A percentile compares a stretch with the other conserved stretches of the same genome.
phyloP scores from a whole-genome alignment of 2,888 invertebrate genomes.

The Euzophera pinguis region DNA sequence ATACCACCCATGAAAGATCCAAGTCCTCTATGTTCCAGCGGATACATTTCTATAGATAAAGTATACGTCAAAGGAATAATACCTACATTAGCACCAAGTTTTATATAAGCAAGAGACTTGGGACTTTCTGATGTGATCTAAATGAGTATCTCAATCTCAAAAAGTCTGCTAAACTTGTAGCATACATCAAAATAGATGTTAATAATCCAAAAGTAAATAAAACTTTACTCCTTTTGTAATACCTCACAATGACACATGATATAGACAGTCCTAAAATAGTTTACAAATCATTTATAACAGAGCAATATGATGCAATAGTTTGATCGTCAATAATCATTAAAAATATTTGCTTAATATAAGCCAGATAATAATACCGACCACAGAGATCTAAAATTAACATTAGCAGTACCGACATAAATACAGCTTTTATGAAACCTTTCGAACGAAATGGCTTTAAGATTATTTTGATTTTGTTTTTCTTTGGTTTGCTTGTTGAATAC shows the following conservation, averaged over 20 bases:
- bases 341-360: slow-evolving; percentile 40
- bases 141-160: slow-evolving; percentile 24
- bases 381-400: slow-evolving; percentile 34
- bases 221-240: slow-evolving; percentile 35
- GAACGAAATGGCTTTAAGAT: slow-evolving; percentile 22
- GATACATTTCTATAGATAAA: slow-evolving; percentile 40
- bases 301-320: slow-evolving; percentile 34
- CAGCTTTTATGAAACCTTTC: slow-evolving; percentile 37
- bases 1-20: slow-evolving; percentile 33
- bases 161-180: slow-evolving; percentile 28
- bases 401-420: slow-evolving; percentile 30
- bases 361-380: slow-evolving; percentile 38
- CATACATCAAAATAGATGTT: slow-evolving; percentile 32
- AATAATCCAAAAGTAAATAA: slow-evolving; percentile 31
- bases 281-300: slow-evolving; percentile 35
- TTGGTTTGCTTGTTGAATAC: slow-evolving; percentile 6
- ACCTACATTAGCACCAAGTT: slow-evolving; percentile 33
- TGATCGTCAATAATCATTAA: slow-evolving; percentile 30
- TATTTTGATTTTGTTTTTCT: slow-evolving; percentile 8
- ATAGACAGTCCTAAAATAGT: slow-evolving; percentile 27
- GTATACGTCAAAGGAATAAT: slow-evolving; percentile 35
- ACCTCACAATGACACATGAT: slow-evolving; percentile 32
- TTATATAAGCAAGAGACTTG: slow-evolving; percentile 32
- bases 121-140: slow-evolving; percentile 29
- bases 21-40: slow-evolving; percentile 38